A percentile compares a stretch with the other conserved stretches of the same genome.
phyloP scores from a whole-genome alignment of 2,888 invertebrate species.

The Augiades crinisus region DNA sequence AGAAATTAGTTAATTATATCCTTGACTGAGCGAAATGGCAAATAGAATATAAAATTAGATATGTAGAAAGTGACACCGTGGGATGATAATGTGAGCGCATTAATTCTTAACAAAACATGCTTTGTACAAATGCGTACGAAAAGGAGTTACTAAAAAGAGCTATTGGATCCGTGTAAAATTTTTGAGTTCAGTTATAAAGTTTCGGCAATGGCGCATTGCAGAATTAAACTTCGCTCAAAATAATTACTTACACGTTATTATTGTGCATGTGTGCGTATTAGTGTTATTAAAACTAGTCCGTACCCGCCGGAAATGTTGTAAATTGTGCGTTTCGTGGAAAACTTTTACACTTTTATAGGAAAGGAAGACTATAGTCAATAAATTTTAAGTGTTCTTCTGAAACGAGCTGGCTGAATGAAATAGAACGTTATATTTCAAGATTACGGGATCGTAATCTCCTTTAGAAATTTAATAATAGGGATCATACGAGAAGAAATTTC shows the following conservation, averaged over 20 bases:
- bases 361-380: slow-evolving; percentile 56
- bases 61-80: slow-evolving; percentile 53
- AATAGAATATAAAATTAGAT: slow-evolving; percentile 67
- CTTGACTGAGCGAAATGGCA: slow-evolving; percentile 58
- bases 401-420: slow-evolving; percentile 57
- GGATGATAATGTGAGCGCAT: slow-evolving; percentile 41
- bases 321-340: slow-evolving; percentile 57
- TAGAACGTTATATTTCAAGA: slow-evolving; percentile 61
- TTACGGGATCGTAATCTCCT: slow-evolving; percentile 63
- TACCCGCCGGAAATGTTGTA: slow-evolving; percentile 47
- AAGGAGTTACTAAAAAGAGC: slow-evolving; percentile 3
- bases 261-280: slow-evolving; percentile 38
- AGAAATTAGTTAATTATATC: slow-evolving; percentile 72
- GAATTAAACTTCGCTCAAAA: slow-evolving; percentile 56
- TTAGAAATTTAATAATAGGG: slow-evolving; percentile 65
- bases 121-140: background rate
- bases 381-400: slow-evolving; percentile 51
- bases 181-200: slow-evolving; percentile 43
- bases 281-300: slow-evolving; percentile 47
- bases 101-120: slow-evolving; percentile 32
- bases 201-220: slow-evolving; percentile 58
- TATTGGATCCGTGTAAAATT: slow-evolving; percentile 43
- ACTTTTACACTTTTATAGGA: slow-evolving; percentile 62
- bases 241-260: slow-evolving; percentile 45
- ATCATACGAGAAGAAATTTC: slow-evolving; percentile 51